These are phyloP conservation scores for Formica aserva DNA, from an alignment of 2,888 invertebrate species.

Conservation along the genomic window DNA sequence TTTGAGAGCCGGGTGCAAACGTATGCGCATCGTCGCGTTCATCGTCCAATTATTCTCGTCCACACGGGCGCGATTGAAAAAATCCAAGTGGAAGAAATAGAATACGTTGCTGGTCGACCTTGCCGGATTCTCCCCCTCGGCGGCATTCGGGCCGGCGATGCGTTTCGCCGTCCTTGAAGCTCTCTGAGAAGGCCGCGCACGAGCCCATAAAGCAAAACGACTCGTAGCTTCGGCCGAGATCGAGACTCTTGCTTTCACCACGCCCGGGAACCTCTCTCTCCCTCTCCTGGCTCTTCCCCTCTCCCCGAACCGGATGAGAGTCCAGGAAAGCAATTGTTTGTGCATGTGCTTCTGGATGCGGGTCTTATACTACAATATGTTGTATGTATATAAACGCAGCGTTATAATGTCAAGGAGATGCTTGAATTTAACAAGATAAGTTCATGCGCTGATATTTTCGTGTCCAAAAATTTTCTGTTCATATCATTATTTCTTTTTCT, in stretches of 20 bases:
- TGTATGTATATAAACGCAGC: not conserved
- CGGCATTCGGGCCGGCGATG: slow-evolving; percentile 43
- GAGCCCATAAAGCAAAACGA: slow-evolving; percentile 42
- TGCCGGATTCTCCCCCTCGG: slow-evolving; percentile 34
- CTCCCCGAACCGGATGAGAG: slow-evolving; percentile 5
- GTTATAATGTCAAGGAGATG: slow-evolving; percentile 3
- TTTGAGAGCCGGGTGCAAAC: not conserved
- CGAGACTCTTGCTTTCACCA: slow-evolving; percentile 30
- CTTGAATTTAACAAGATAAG: not conserved
- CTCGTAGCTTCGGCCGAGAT: slow-evolving; percentile 30
- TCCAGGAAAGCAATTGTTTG: slow-evolving; percentile 30
- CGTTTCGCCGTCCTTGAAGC: slow-evolving; percentile 54
- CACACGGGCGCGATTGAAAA: slow-evolving; percentile 32
- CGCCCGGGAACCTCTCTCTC: slow-evolving; percentile 12
- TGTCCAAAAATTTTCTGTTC: not conserved
- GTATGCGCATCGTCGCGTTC: slow-evolving; percentile 2
- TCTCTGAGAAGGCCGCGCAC: slow-evolving; percentile 51
- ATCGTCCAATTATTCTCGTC: slow-evolving; percentile 43
- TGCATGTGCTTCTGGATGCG: slow-evolving; percentile 1
- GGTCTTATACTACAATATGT: not conserved
- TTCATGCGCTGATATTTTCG: not conserved
- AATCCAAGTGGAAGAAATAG: slow-evolving; percentile 35
- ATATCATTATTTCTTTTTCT: not conserved
- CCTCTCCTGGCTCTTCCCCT: too few relatives aligned
- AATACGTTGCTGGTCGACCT: slow-evolving; percentile 50